phyloP scores from a whole-genome alignment of 1,140 invertebrate species.

The Leptinotarsa undecemlineata region DNA sequence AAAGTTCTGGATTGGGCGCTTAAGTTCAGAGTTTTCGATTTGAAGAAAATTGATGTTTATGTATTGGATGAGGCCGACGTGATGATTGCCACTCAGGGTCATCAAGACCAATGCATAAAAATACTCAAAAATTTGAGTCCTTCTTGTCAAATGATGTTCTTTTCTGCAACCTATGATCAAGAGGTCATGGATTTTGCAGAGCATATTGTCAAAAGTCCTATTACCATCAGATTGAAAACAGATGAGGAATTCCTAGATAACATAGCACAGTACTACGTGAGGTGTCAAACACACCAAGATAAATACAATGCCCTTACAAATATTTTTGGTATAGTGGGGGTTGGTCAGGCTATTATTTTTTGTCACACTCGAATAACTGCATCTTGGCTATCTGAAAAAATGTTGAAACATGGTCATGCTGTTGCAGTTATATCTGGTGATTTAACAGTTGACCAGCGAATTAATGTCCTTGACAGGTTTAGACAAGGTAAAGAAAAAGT shows the following conservation, averaged over 20 bases:
- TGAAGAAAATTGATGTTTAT: slow-evolving; percentile 89
- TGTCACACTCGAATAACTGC: slow-evolving; percentile 94
- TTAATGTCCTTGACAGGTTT: slow-evolving; percentile 91
- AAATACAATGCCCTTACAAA: slow-evolving; percentile 95
- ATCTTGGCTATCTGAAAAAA: slow-evolving; percentile 84
- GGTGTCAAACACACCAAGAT: slow-evolving; percentile 73
- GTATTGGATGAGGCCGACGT: slow-evolving; percentile 99
- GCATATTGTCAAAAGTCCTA: slow-evolving; percentile 88
- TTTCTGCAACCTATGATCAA: slow-evolving; percentile 95
- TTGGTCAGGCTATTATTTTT: slow-evolving; percentile 98
- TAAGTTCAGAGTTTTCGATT: slow-evolving; percentile 86
- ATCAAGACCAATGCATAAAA: slow-evolving; percentile 94
- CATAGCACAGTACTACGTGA: slow-evolving; percentile 96
- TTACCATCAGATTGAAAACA: slow-evolving; percentile 82
- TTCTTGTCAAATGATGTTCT: slow-evolving; percentile 96
- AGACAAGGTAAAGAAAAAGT: slow-evolving; percentile 90
- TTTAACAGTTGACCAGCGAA: slow-evolving; percentile 88
- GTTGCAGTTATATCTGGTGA: slow-evolving; percentile 93
- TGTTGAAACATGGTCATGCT: slow-evolving; percentile 89
- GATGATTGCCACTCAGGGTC: slow-evolving; percentile 97
- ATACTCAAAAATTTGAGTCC: slow-evolving; percentile 82
- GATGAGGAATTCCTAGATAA: slow-evolving; percentile 97
- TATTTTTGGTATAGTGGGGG: slow-evolving; percentile 93
- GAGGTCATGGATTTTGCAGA: slow-evolving; percentile 97
- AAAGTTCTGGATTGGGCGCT: slow-evolving; percentile 91